phyloP scores from a whole-genome alignment of 2,797 vertebrate genomes.

The Astyanax mexicanus region DNA sequence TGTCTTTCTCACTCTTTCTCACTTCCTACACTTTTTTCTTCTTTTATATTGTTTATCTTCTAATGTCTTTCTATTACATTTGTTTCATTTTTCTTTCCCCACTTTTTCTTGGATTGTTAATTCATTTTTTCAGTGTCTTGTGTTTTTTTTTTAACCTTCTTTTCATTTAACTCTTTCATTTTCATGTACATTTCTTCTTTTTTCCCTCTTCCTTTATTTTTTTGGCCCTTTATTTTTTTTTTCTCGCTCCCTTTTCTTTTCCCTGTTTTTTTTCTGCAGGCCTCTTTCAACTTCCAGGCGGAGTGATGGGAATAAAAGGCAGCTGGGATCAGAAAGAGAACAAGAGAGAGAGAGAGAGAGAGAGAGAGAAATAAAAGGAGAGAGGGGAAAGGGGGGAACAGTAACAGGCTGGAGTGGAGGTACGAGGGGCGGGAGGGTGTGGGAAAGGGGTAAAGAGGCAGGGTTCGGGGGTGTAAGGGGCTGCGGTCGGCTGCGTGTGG shows the following conservation, averaged over 20 bases:
- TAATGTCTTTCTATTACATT: too few species aligned
- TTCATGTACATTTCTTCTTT: conserved; percentile 12
- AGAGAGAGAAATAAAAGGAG: neutral
- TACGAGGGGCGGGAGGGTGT: conserved; percentile 38
- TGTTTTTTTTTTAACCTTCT: conserved; percentile 54
- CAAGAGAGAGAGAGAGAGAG: neutral
- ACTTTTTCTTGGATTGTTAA: too few species aligned
- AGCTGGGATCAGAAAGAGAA: conserved; percentile 25
- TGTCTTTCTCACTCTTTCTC: conserved; percentile 52
- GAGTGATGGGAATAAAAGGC: conserved; percentile 58
- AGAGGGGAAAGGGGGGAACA: neutral
- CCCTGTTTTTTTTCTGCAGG: conserved; percentile 10
- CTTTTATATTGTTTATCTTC: too few species aligned
- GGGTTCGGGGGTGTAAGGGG: conserved; percentile 28
- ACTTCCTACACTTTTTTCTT: neutral
- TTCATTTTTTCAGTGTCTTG: too few species aligned
- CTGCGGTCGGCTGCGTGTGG: conserved; percentile 30
- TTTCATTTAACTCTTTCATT: conserved; percentile 62
- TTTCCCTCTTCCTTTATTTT: conserved; percentile 14
- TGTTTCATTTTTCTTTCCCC: too few species aligned
- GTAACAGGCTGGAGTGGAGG: neutral
- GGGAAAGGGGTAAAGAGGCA: conserved; percentile 35
- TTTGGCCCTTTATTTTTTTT: conserved; percentile 21
- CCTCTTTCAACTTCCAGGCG: conserved; percentile 63
- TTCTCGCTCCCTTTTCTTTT: neutral